A percentile compares a stretch with the other conserved stretches of the same genome.
Conservation (phyloP, 1,140 invertebrate genomes). For the Pseudomyrmex pallidus region DNA sequence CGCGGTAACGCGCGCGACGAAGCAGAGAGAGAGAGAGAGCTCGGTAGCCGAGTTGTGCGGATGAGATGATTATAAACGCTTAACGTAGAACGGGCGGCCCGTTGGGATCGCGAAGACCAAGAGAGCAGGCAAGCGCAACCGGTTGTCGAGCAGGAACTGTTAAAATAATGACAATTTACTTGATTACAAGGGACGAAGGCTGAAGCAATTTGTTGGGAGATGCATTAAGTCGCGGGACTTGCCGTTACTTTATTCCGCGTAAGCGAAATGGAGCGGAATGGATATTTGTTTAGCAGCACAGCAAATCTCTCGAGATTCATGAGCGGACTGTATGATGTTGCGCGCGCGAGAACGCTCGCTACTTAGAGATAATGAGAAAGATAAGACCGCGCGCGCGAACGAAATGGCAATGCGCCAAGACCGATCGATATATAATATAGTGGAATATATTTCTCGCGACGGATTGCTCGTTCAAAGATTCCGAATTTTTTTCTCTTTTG, state of each 20-base stretch:
- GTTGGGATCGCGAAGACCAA: conserved; percentile 8
- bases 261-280: not conserved
- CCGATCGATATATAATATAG: not conserved
- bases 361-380: not conserved
- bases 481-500: not conserved
- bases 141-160: conserved; percentile 39
- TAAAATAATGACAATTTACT: conserved; percentile 50
- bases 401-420: not conserved
- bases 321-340: not conserved
- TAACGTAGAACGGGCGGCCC: not conserved
- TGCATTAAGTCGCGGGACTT: conserved; percentile 38
- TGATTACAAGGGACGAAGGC: conserved; percentile 18
- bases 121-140: not conserved
- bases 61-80: too few species aligned
- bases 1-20: conserved; percentile 13
- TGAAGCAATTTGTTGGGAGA: conserved; percentile 46
- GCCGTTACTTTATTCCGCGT: conserved; percentile 18
- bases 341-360: not conserved
- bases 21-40: too few species aligned
- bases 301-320: conserved; percentile 5
- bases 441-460: not conserved
- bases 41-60: not conserved
- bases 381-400: not conserved
- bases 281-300: conserved; percentile 8
- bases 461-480: not conserved